Percentiles rank a stretch among this genome's conserved stretches.
Evolutionary conservation across 1,140 invertebrate genomes (phyloP).

Genomic region (Bombus superbus): DNA sequence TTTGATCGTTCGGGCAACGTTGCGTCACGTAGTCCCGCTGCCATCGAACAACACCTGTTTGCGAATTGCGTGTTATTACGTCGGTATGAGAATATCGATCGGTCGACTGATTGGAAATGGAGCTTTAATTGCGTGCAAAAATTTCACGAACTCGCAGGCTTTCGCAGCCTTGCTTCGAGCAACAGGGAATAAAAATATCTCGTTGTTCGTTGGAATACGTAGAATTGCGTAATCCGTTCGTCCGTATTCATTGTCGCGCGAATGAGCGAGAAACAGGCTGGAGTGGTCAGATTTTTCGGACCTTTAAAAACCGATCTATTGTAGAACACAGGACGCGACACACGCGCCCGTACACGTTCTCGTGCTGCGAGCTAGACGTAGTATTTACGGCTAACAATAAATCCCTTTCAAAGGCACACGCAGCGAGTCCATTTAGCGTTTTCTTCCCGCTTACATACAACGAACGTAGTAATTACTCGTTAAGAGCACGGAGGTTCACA

Average conservation of each 20-base stretch:
- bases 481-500: conserved; percentile 49
- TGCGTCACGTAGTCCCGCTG: neutral
- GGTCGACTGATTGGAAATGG: neutral
- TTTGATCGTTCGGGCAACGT: conserved; percentile 16
- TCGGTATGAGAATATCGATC: neutral
- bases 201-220: neutral
- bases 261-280: neutral
- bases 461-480: conserved; percentile 55
- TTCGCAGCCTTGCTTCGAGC: neutral
- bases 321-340: neutral
- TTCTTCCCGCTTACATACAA: conserved; percentile 42
- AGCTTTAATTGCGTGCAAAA: too few relatives aligned
- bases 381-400: conserved; percentile 52
- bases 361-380: neutral
- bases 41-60: neutral
- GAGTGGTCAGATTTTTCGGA: neutral
- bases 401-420: conserved; percentile 56
- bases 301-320: conserved; percentile 6
- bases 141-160: neutral
- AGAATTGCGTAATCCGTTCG: neutral
- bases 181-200: neutral
- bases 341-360: neutral
- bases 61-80: conserved; percentile 3
- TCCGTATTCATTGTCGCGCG: neutral
- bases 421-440: conserved; percentile 52